Conservation (phyloP, 2,113 vertebrate genomes). For the Ictalurus punctatus region DNA sequence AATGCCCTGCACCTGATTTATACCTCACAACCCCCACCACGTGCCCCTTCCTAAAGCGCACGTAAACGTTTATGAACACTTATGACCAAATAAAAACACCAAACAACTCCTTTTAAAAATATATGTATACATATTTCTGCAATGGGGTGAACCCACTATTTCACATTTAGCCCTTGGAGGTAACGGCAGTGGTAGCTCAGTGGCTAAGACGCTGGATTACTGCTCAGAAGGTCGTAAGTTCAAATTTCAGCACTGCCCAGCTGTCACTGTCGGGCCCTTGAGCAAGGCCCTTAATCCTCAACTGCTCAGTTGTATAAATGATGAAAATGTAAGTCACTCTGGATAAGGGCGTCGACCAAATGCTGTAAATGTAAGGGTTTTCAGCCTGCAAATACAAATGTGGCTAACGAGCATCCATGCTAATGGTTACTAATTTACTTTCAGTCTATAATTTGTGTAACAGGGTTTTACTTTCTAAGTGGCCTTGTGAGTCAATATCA, state of each 20-base stretch:
- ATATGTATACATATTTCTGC: background rate
- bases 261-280: too few species aligned
- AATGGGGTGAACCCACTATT: background rate
- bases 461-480: background rate
- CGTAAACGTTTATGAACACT: background rate
- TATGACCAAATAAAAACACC: background rate
- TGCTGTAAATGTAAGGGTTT: too few species aligned
- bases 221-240: too few species aligned
- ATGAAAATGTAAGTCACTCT: too few species aligned
- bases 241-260: too few species aligned
- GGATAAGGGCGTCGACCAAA: too few species aligned
- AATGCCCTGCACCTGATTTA: background rate
- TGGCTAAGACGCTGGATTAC: too few species aligned
- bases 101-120: background rate
- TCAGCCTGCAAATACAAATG: background rate
- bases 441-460: background rate
- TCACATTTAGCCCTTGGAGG: background rate
- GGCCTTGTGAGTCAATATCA: too few species aligned
- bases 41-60: background rate
- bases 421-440: background rate
- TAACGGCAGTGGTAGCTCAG: background rate
- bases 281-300: too few species aligned
- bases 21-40: background rate
- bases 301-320: too few species aligned
- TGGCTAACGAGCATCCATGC: background rate